Evolutionary conservation across 2,888 invertebrate species (phyloP).

Genomic region (Melanostoma scalare): DNA sequence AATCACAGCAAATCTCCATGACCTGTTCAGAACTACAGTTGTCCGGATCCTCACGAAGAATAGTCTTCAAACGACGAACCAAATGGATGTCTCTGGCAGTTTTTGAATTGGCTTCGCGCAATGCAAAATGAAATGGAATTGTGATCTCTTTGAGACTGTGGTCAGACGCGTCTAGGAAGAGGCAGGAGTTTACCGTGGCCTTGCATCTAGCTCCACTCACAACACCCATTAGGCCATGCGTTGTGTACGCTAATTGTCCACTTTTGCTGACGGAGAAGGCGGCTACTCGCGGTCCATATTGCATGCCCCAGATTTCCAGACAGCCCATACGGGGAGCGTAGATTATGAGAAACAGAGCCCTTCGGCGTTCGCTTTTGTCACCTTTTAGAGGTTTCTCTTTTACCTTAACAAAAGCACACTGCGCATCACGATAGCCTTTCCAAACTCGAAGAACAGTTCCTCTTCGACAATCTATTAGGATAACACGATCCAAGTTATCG

Average conservation of each 20-base stretch:
- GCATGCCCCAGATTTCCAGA: conserved; percentile 95
- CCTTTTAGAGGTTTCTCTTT: conserved; percentile 84
- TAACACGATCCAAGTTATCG: conserved; percentile 94
- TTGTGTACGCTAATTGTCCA: conserved; percentile 90
- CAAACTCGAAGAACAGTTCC: conserved; percentile 93
- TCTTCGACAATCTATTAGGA: conserved; percentile 90
- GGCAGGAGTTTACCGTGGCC: conserved; percentile 87
- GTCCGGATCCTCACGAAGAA: conserved; percentile 84
- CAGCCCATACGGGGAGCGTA: conserved; percentile 96
- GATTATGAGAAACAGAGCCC: conserved; percentile 92
- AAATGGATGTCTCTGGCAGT: conserved; percentile 94
- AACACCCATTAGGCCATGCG: conserved; percentile 91
- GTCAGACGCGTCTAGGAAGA: conserved; percentile 90
- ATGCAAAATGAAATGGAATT: conserved; percentile 95
- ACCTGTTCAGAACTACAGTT: conserved; percentile 80
- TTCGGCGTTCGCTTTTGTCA: conserved; percentile 79
- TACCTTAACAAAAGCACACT: conserved; percentile 96
- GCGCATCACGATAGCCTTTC: conserved; percentile 98
- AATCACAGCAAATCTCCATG: conserved; percentile 83
- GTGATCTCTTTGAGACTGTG: conserved; percentile 91
- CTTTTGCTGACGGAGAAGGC: conserved; percentile 94
- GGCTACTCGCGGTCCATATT: conserved; percentile 94
- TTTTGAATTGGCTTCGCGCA: conserved; percentile 93
- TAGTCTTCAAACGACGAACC: conserved; percentile 88
- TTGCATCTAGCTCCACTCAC: conserved; percentile 84